Evolutionary conservation across 2,113 vertebrate genomes (phyloP).

Genomic region (Pseudolaguvia tuberculata): DNA sequence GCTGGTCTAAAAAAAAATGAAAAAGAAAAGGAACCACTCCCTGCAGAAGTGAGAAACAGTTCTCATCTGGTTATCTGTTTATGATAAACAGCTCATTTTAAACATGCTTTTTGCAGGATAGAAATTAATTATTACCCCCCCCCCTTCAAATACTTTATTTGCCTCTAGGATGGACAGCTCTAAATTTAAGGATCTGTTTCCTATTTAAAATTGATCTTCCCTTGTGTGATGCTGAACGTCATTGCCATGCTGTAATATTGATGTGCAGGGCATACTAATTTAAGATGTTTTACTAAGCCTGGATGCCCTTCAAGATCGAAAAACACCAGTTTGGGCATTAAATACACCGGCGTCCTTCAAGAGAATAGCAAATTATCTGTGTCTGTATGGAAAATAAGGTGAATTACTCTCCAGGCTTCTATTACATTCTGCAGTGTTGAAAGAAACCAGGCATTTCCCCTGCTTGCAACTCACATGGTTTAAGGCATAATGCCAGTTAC

Average conservation of each 20-base stretch:
- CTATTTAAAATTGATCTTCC: conserved; percentile 33
- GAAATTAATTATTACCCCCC: background rate
- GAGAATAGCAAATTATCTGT: background rate
- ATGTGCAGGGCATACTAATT: conserved; percentile 29
- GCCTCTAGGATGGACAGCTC: background rate
- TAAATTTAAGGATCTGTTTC: background rate
- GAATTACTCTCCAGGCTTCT: conserved; percentile 18
- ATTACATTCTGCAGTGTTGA: conserved; percentile 18
- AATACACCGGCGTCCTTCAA: conserved; percentile 21
- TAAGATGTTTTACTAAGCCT: conserved; percentile 16
- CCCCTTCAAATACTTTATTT: background rate
- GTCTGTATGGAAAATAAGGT: conserved; percentile 27
- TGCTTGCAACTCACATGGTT: conserved; percentile 16
- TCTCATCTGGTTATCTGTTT: conserved; percentile 10
- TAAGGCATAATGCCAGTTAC: background rate
- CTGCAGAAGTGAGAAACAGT: conserved; percentile 18
- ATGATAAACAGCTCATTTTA: conserved; percentile 6
- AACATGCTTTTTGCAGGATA: background rate
- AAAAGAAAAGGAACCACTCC: conserved; percentile 9
- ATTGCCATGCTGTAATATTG: conserved; percentile 31
- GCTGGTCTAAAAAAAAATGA: conserved; percentile 13
- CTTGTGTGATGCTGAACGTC: conserved; percentile 8
- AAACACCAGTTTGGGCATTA: conserved; percentile 18
- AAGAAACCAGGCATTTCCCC: conserved; percentile 27
- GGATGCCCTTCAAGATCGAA: conserved; percentile 17